Percentiles rank a stretch among this genome's conserved stretches.
phyloP scores from a whole-genome alignment of 2,113 vertebrate genomes.

The Chaetodon auriga region DNA sequence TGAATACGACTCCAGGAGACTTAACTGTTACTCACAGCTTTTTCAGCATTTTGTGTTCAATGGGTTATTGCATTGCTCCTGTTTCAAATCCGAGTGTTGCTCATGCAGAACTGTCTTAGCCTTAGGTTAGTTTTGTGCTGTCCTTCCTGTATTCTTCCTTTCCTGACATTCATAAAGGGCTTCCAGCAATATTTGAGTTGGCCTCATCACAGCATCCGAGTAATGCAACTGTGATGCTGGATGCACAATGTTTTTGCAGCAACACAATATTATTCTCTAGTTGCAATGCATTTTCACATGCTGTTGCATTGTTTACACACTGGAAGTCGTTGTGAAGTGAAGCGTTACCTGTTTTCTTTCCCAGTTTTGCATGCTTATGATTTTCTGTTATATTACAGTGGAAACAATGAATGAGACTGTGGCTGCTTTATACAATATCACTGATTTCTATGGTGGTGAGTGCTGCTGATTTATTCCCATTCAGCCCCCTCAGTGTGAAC shows the following conservation, averaged over 20 bases:
- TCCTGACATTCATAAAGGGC: neutral
- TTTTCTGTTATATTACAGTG: conserved; percentile 96
- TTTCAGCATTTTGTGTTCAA: neutral
- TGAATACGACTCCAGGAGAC: neutral
- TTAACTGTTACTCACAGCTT: neutral
- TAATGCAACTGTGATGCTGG: too few species aligned
- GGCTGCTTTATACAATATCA: conserved; percentile 97
- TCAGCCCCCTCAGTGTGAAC: conserved; percentile 84
- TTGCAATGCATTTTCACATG: neutral
- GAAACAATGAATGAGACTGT: conserved; percentile 98
- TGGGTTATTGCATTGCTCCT: neutral
- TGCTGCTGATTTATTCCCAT: conserved; percentile 81
- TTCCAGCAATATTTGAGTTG: neutral
- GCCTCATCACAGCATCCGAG: too few species aligned
- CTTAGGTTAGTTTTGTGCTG: neutral
- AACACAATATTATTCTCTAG: neutral
- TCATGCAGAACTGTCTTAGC: neutral
- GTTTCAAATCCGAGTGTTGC: neutral
- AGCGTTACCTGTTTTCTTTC: conserved; percentile 29
- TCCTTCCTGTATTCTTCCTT: neutral
- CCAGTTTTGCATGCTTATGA: conserved; percentile 84
- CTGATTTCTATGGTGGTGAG: conserved; percentile 97
- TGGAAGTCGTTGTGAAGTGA: neutral
- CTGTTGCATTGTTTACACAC: neutral
- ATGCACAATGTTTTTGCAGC: neutral